These are phyloP conservation scores for Syngnathus rostellatus DNA, from an alignment of 2,797 vertebrate species.

Conservation along the genomic window DNA sequence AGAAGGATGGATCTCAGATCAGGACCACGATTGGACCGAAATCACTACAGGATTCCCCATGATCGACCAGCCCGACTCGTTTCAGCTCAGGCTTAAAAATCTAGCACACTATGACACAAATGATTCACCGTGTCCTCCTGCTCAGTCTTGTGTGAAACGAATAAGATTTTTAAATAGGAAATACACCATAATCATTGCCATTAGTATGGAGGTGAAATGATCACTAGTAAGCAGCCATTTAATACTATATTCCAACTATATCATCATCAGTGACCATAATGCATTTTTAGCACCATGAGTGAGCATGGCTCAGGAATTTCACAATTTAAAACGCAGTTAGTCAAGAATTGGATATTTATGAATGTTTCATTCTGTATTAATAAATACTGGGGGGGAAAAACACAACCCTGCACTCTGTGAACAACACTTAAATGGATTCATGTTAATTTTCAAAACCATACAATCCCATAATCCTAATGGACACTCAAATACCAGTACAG, in stretches of 20 bases:
- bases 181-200: not conserved
- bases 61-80: not conserved
- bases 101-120: not conserved
- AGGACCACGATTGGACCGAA: conserved; percentile 6
- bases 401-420: conserved; percentile 18
- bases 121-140: not conserved
- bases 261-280: conserved; percentile 18
- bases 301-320: conserved; percentile 23
- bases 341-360: not conserved
- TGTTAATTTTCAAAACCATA: not conserved
- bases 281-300: conserved; percentile 37
- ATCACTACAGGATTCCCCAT: conserved; percentile 8
- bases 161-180: conserved; percentile 13
- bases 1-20: conserved; percentile 5
- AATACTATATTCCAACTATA: conserved; percentile 15
- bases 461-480: not conserved
- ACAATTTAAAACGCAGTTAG: conserved; percentile 5
- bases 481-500: conserved; percentile 8
- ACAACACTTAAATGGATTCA: conserved; percentile 12
- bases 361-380: not conserved
- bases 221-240: conserved; percentile 12
- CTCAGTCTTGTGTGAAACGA: conserved; percentile 4
- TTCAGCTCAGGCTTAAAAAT: conserved; percentile 1
- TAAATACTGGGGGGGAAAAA: not conserved
- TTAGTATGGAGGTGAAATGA: conserved; percentile 7